Evolutionary conservation across 2,797 vertebrate genomes (phyloP).

Genomic region (Artibeus lituratus): DNA sequence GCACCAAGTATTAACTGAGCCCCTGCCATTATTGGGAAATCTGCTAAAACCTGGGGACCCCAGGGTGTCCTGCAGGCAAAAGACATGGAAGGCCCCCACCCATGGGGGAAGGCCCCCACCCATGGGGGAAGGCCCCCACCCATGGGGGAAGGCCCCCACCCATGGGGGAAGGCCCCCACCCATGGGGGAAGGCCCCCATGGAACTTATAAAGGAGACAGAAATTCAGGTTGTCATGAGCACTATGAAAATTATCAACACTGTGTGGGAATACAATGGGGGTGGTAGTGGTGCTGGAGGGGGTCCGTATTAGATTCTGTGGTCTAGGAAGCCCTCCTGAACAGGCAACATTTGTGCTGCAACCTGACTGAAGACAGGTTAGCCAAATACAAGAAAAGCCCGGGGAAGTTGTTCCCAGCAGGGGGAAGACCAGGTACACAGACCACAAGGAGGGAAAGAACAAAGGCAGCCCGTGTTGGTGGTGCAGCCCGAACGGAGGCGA

Average conservation of each 20-base stretch:
- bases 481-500: neutral
- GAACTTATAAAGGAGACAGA: neutral
- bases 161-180: neutral
- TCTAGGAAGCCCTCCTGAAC: neutral
- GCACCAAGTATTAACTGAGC: neutral
- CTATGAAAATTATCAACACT: neutral
- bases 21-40: neutral
- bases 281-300: accelerated
- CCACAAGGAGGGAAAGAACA: neutral
- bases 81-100: neutral
- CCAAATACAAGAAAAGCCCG: neutral
- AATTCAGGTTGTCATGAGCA: neutral
- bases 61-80: neutral
- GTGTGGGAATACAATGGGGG: neutral
- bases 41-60: neutral
- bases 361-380: neutral
- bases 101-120: no score
- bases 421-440: neutral
- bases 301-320: neutral
- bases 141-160: neutral
- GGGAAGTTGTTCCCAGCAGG: neutral
- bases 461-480: neutral
- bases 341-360: neutral
- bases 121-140: neutral
- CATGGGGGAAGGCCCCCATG: no score